Conservation (phyloP, 2,113 vertebrate species). For the Neofelis nebulosa region DNA sequence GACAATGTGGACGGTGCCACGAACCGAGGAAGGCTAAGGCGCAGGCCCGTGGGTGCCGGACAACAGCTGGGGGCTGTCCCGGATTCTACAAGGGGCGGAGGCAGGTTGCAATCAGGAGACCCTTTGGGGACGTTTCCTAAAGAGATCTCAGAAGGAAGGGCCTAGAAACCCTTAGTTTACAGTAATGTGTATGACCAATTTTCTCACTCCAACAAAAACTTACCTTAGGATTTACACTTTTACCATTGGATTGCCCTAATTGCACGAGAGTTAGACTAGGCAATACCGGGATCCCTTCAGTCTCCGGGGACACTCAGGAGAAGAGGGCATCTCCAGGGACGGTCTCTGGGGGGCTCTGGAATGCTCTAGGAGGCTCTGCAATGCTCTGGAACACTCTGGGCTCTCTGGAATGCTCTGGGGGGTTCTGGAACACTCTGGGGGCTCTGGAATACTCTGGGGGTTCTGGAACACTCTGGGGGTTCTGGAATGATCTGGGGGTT, state of each 20-base stretch:
- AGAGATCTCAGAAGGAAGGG: not conserved
- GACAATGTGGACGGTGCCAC: fast-evolving
- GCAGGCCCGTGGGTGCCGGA: not conserved
- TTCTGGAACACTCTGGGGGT: no score
- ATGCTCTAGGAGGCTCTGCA: no score
- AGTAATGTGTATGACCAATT: not conserved
- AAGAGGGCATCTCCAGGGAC: not conserved
- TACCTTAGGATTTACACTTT: not conserved
- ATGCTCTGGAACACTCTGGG: no score
- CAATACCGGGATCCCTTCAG: no score
- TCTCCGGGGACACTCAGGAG: not conserved
- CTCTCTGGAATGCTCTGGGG: no score
- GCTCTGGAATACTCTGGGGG: no score
- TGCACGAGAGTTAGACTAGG: not conserved
- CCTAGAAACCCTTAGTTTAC: no score
- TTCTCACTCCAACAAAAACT: not conserved
- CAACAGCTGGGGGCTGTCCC: fast-evolving
- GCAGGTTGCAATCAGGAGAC: not conserved
- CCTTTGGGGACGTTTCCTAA: not conserved
- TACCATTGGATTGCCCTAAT: not conserved
- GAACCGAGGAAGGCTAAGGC: fast-evolving
- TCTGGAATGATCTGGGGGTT: no score
- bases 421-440: no score
- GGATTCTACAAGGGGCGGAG: fast-evolving
- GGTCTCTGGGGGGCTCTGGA: not conserved